Conservation (phyloP, 2,113 vertebrate species). For the Pomatorhinus ruficollis region DNA sequence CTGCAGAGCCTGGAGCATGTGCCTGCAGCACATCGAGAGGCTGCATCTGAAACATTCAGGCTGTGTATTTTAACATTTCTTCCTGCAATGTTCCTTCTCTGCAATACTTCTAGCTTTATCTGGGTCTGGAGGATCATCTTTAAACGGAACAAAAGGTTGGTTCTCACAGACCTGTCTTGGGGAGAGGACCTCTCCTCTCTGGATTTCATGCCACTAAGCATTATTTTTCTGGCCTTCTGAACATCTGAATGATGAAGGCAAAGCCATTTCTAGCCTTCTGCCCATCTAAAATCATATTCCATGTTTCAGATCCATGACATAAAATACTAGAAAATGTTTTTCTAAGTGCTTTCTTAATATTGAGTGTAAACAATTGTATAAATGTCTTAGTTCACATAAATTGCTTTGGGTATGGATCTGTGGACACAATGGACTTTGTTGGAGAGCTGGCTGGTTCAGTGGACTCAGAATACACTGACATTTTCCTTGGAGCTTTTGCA, state of each 20-base stretch:
- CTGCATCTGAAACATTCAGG: constrained; percentile 90
- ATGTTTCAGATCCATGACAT: constrained; percentile 62
- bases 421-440: constrained; percentile 63
- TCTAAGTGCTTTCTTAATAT: constrained; percentile 85
- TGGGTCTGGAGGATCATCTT: constrained; percentile 72
- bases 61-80: constrained; percentile 82
- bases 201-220: constrained; percentile 81
- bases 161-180: constrained; percentile 88
- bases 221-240: constrained; percentile 78
- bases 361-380: constrained; percentile 85
- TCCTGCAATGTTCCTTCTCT: constrained; percentile 81
- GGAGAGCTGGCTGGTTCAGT: constrained; percentile 69
- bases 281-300: constrained; percentile 68
- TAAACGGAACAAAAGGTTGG: constrained; percentile 82
- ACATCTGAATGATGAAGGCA: constrained; percentile 69
- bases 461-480: constrained; percentile 69
- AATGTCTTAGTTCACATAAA: constrained; percentile 81
- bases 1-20: background rate
- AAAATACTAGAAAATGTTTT: constrained; percentile 77
- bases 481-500: constrained; percentile 73
- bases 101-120: constrained; percentile 63
- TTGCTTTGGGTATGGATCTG: constrained; percentile 79
- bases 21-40: constrained; percentile 72
- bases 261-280: constrained; percentile 76
- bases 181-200: constrained; percentile 84